Evolutionary conservation across 2,888 invertebrate genomes (phyloP).

Genomic region (Eupithecia centaureata): DNA sequence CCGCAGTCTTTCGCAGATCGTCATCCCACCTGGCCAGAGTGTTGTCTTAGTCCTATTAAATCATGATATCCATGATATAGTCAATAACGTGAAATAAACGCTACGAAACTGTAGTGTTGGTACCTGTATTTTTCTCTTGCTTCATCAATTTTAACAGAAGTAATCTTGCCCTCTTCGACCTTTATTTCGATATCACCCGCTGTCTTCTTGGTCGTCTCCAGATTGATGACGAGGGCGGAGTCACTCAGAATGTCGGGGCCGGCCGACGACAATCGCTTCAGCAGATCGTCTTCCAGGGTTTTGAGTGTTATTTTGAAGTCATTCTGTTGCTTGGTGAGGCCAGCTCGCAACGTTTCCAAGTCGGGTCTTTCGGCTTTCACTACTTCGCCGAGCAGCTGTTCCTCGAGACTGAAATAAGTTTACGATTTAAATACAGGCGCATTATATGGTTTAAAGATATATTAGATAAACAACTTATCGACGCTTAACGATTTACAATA

Average conservation of each 20-base stretch:
- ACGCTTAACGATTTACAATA: no score
- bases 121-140: constrained; percentile 93
- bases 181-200: constrained; percentile 95
- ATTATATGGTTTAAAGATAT: no score
- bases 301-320: constrained; percentile 97
- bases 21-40: no score
- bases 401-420: constrained; percentile 86
- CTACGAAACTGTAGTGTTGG: not conserved
- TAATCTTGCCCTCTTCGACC: constrained; percentile 93
- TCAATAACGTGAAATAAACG: not conserved
- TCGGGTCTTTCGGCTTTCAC: constrained; percentile 97
- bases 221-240: constrained; percentile 94
- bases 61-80: no score
- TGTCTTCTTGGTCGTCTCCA: constrained; percentile 96
- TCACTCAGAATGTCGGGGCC: constrained; percentile 96
- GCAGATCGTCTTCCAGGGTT: constrained; percentile 94
- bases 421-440: no score
- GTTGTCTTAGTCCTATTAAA: no score
- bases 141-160: constrained; percentile 94
- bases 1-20: no score
- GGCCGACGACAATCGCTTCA: constrained; percentile 93
- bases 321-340: constrained; percentile 95
- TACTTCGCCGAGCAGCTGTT: constrained; percentile 96
- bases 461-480: no score
- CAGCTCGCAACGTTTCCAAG: constrained; percentile 91